phyloP scores from a whole-genome alignment of 2,888 invertebrate genomes.

The Marasmarcha lunaedactyla region DNA sequence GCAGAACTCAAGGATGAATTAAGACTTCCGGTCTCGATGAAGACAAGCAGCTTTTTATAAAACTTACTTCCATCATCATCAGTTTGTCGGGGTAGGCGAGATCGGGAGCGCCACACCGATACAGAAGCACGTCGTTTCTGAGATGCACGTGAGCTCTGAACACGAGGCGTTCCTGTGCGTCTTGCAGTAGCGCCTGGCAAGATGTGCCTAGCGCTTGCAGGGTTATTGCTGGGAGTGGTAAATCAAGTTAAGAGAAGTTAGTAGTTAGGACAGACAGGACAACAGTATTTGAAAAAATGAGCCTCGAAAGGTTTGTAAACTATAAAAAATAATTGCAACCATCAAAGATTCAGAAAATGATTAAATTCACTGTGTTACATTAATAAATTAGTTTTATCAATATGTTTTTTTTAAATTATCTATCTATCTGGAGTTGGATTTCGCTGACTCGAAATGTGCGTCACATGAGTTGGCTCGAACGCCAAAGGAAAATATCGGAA shows the following conservation, averaged over 20 bases:
- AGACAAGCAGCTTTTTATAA: constrained; percentile 29
- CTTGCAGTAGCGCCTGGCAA: constrained; percentile 87
- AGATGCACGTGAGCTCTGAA: constrained; percentile 95
- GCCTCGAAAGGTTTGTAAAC: too few relatives aligned
- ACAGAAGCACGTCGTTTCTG: constrained; percentile 88
- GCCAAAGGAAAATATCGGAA: too few relatives aligned
- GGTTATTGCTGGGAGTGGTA: constrained; percentile 59
- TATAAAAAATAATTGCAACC: too few relatives aligned
- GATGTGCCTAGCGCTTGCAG: constrained; percentile 82
- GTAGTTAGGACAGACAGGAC: too few relatives aligned
- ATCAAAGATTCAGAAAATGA: too few relatives aligned
- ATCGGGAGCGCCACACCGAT: constrained; percentile 93
- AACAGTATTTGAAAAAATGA: too few relatives aligned
- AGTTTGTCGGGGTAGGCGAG: constrained; percentile 98
- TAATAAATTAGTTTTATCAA: too few relatives aligned
- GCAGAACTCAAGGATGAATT: constrained; percentile 73
- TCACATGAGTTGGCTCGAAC: too few relatives aligned
- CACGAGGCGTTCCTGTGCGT: constrained; percentile 96
- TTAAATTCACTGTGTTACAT: too few relatives aligned
- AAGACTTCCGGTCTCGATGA: constrained; percentile 81
- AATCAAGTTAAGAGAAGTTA: background rate
- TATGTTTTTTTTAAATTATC: too few relatives aligned
- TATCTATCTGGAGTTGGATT: too few relatives aligned
- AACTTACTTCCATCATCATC: constrained; percentile 92
- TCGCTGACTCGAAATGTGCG: too few relatives aligned